These are phyloP conservation scores for Zosterops hypoxanthus DNA, from an alignment of 2,113 vertebrate species.

Conservation along the genomic window DNA sequence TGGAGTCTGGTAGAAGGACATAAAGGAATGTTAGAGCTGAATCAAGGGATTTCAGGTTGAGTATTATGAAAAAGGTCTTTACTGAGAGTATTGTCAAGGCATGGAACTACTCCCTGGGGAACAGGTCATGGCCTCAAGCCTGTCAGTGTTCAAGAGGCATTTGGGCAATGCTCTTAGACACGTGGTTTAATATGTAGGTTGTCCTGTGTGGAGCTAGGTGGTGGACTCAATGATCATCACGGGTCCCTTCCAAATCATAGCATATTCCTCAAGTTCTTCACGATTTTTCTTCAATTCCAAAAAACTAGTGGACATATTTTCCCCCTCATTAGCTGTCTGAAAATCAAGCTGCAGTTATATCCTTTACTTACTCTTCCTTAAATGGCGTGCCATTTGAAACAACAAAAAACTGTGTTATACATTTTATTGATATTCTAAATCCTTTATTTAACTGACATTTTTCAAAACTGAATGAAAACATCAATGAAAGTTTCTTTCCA, in stretches of 20 bases:
- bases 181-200: neutral
- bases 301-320: neutral
- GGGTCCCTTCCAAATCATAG: neutral
- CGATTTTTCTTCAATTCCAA: neutral
- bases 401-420: neutral
- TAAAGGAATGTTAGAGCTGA: neutral
- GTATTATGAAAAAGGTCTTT: neutral
- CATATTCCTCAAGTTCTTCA: neutral
- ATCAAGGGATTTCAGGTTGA: neutral
- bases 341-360: neutral
- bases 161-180: neutral
- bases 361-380: neutral
- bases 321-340: neutral
- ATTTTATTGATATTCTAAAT: neutral
- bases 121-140: neutral
- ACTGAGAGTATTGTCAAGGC: neutral
- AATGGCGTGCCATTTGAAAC: neutral
- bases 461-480: neutral
- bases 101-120: neutral
- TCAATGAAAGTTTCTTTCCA: accelerated
- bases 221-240: accelerated
- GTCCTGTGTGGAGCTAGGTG: neutral
- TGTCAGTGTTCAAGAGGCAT: neutral
- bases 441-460: neutral
- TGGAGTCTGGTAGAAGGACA: neutral